phyloP scores from a whole-genome alignment of 1,140 invertebrate species.

The Pseudomyrmex cubaensis region DNA sequence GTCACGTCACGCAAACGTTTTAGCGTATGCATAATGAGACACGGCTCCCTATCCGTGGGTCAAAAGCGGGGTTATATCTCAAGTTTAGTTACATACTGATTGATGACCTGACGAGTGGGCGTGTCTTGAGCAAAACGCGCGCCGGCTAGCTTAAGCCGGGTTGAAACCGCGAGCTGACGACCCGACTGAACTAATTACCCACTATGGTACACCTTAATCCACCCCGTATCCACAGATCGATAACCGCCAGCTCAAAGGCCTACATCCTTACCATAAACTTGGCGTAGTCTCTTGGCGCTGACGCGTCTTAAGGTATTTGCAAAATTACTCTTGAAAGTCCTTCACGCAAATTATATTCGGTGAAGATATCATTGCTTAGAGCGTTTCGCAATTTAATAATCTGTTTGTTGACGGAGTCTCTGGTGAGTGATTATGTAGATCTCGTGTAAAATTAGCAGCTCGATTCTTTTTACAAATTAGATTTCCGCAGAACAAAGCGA shows the following conservation, averaged over 20 bases:
- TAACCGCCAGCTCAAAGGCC: slow-evolving; percentile 38
- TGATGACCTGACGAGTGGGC: slow-evolving; percentile 62
- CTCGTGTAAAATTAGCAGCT: too few relatives aligned
- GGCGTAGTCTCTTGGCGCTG: slow-evolving; percentile 25
- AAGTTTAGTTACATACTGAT: slow-evolving; percentile 66
- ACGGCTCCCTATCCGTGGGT: slow-evolving; percentile 10
- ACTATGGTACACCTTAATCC: slow-evolving; percentile 65
- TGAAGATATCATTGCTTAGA: neutral
- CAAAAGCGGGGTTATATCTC: slow-evolving; percentile 50
- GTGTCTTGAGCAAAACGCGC: slow-evolving; percentile 50
- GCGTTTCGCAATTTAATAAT: neutral
- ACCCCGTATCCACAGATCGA: slow-evolving; percentile 49
- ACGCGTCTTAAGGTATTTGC: slow-evolving; percentile 22
- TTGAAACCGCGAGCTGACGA: slow-evolving; percentile 58
- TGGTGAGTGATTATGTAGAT: too few relatives aligned
- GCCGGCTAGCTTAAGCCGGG: slow-evolving; percentile 60
- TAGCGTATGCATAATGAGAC: slow-evolving; percentile 37
- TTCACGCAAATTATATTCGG: neutral
- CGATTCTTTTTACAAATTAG: too few relatives aligned
- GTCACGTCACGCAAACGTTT: slow-evolving; percentile 9
- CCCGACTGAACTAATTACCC: slow-evolving; percentile 65
- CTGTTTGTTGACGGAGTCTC: neutral
- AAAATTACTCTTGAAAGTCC: neutral
- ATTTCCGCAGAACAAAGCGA: too few relatives aligned
- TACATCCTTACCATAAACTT: slow-evolving; percentile 55